Evolutionary conservation across 37 sponge, comb jelly and placozoan genomes (phyloP).

Genomic region (Bolinopsis microptera): DNA sequence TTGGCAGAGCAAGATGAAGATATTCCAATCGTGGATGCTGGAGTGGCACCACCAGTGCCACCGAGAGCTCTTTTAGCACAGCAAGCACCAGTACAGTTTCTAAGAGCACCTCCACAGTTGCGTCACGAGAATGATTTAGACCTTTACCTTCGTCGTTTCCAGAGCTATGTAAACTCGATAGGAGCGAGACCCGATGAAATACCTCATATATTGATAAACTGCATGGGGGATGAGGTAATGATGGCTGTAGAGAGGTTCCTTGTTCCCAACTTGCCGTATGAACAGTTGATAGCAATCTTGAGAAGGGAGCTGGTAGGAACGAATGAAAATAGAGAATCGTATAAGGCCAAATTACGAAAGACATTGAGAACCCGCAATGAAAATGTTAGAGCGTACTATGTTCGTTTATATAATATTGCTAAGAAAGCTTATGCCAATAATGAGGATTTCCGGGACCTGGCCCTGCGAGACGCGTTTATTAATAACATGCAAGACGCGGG

Average conservation of each 20-base stretch:
- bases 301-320: too few species aligned
- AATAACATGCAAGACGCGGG: too few species aligned
- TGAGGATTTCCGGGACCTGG: background rate
- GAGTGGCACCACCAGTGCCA: too few species aligned
- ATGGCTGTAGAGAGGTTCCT: background rate
- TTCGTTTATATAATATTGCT: background rate
- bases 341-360: too few species aligned
- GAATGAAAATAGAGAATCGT: too few species aligned
- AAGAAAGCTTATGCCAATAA: background rate
- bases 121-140: background rate
- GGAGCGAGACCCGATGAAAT: background rate
- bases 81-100: background rate
- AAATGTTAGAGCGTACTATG: too few species aligned
- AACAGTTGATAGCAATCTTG: too few species aligned
- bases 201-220: conserved; percentile 6
- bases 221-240: background rate
- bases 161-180: background rate
- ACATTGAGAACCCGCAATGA: too few species aligned
- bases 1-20: too few species aligned
- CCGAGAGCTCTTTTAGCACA: too few species aligned
- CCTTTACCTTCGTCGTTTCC: background rate
- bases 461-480: background rate
- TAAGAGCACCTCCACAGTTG: background rate
- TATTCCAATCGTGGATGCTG: too few species aligned
- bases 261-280: background rate